Conservation (phyloP, 2,797 vertebrate species). For the Dermochelys coriacea region DNA sequence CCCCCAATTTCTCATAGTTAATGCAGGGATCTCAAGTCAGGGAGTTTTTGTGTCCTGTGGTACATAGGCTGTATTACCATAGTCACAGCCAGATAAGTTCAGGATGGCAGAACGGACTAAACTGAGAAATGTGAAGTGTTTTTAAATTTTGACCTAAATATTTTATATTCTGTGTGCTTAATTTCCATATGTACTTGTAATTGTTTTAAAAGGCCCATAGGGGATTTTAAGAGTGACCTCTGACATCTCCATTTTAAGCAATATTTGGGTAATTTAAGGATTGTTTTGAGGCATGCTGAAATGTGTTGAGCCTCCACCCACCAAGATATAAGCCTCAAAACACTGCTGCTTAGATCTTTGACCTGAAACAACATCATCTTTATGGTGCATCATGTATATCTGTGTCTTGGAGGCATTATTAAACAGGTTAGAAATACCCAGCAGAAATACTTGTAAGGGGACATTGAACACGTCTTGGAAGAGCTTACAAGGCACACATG, state of each 20-base stretch:
- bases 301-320: neutral
- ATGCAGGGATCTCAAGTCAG: neutral
- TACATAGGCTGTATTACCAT: neutral
- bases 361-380: rapidly evolving
- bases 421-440: neutral
- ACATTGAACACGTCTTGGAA: neutral
- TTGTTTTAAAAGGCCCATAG: neutral
- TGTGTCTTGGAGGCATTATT: neutral
- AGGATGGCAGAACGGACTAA: rapidly evolving
- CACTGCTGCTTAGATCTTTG: neutral
- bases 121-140: neutral
- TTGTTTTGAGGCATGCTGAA: neutral
- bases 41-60: neutral
- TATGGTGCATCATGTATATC: neutral
- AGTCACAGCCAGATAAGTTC: neutral
- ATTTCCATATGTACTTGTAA: neutral
- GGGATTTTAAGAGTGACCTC: neutral
- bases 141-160: neutral
- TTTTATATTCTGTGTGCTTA: neutral
- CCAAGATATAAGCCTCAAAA: neutral
- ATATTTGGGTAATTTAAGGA: neutral
- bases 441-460: neutral
- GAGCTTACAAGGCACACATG: neutral
- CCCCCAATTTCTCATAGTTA: constrained; percentile 8
- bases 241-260: neutral